Evolutionary conservation across 1,140 invertebrate species (phyloP), one percentile per base, ranked within the genome.

Genomic region (Latrodectus geometricus): DNA sequence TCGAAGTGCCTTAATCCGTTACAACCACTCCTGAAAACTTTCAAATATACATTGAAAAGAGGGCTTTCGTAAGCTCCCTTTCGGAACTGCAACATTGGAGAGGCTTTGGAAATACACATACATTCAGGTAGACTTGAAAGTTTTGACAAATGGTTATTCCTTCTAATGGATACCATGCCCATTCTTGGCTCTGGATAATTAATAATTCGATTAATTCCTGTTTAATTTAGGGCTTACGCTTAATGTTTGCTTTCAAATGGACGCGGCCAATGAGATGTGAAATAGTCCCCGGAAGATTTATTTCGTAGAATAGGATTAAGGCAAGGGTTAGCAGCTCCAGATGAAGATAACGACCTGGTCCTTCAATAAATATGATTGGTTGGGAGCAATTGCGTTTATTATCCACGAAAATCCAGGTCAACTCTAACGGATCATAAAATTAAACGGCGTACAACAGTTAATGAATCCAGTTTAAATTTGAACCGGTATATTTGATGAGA

Each of bases 151-250:
- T 23, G 35, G 48, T 73, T n/a, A 73, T 49, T 49, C 23, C 14
- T 21, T n/a, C 48, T 73, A 73, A 73, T 73, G 70, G 48, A 73
- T 73, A 73, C 54, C 54, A 21, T 17, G 21, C 70, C 15, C n/a
- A 21, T 73, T 23, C 54, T 73, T 73, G 35, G 48, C 23, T 11
- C 21, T 8, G 12, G n/a, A 17, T 50, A 48, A 73, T 73, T 73
- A 73, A 48, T 73, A 73, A 73, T 23, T 73, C 70, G 70, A 73
- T 73, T 73, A 73, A 73, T 73, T 73, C 23, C 70, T 48, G 70
- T 50, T 73, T 49, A 73, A 73, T 23, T 73, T 17, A n/a, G 23
- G 48, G 35, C 23, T 61, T 61, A 61, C 17, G 54, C 17, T 61
- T 61, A 61, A 61, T 17, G 54, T 61, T 61, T 61, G 54, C 54